Evolutionary conservation across 2,888 invertebrate species (phyloP), one percentile per base, ranked within the genome.

Genomic region (Diarsia dahlii): DNA sequence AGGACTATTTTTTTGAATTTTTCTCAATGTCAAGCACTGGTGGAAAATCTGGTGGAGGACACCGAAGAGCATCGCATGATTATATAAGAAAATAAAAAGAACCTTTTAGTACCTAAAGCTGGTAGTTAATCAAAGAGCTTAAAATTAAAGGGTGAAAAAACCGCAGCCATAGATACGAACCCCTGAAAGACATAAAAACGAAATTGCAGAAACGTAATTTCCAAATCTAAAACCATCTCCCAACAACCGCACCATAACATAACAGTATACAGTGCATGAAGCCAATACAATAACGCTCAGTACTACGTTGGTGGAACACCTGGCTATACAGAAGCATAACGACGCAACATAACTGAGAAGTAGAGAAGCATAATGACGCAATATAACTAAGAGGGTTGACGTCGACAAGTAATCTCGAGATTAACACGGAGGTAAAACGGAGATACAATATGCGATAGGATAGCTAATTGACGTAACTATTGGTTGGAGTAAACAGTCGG

Each of bases 381-480:
- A 80, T 84, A 67, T 69, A 67, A 75, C 73, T 70, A 77, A 85
- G 77, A 80, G 76, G 80, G 77, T 77, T 85, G 74, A 78, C 71
- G 60, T 23, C 64, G 45, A 45, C 66, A 52, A 71, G 76, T 84
- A 85, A 84, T 85, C 83, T 78, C 60, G 54, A 81, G 83, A 84
- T 84, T 84, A 83, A 81, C 78, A 68, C 54, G 34, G 54, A 67
- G 62, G 62, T 76, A 73, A 75, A 50, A 60, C 71, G 23, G 46
- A 76, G 80, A 76, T 74, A 74, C 77, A 85, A 82, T 78, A 78
- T 62, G 69, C 68, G 70, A 80, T 70, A 67, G 68, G 28, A 69
- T 69, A 82, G 50, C 60, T 80, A 76, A 84, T 80, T 79, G 80
- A 60, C 72, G 54, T 34, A 74, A 74, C 65, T 80, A 80, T 80